Percentiles rank a stretch among this genome's conserved stretches.
Evolutionary conservation across 2,888 invertebrate genomes (phyloP).

Genomic region (Blera fallax): DNA sequence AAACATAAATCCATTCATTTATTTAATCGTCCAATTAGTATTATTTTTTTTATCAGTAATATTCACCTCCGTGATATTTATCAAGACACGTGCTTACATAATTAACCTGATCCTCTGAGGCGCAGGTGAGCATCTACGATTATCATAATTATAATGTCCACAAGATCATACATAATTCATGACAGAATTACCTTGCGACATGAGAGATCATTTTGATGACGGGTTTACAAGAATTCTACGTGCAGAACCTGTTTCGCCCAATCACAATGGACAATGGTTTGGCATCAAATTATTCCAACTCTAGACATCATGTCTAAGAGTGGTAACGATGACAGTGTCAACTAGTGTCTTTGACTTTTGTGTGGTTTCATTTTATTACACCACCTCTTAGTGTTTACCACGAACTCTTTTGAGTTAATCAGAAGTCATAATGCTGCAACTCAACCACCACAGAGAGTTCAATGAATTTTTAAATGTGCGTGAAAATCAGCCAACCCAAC

Average conservation of each 20-base stretch:
- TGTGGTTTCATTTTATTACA: conserved; percentile 6
- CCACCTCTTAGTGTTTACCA: neutral
- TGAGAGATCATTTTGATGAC: neutral
- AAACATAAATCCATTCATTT: neutral
- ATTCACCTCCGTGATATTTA: neutral
- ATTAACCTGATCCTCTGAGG: neutral
- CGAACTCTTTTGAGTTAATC: neutral
- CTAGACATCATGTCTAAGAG: conserved; percentile 25
- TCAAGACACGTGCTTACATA: conserved; percentile 35
- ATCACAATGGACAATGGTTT: conserved; percentile 5
- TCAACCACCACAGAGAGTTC: conserved; percentile 8
- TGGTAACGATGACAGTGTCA: neutral
- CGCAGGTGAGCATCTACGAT: neutral
- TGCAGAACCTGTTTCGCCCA: conserved; percentile 8
- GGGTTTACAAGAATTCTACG: neutral
- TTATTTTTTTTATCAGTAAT: neutral
- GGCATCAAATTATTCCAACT: neutral
- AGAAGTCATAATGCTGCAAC: conserved; percentile 16
- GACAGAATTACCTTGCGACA: neutral
- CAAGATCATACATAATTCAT: conserved; percentile 32
- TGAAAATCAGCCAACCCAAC: conserved; percentile 16
- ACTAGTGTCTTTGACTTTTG: conserved; percentile 2
- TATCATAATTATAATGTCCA: conserved; percentile 11
- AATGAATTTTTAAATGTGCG: conserved; percentile 24
- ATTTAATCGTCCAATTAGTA: conserved; percentile 25